Percentiles rank a stretch among this genome's conserved stretches.
Conservation (phyloP, 2,113 vertebrate species). For the Alosa alosa region DNA sequence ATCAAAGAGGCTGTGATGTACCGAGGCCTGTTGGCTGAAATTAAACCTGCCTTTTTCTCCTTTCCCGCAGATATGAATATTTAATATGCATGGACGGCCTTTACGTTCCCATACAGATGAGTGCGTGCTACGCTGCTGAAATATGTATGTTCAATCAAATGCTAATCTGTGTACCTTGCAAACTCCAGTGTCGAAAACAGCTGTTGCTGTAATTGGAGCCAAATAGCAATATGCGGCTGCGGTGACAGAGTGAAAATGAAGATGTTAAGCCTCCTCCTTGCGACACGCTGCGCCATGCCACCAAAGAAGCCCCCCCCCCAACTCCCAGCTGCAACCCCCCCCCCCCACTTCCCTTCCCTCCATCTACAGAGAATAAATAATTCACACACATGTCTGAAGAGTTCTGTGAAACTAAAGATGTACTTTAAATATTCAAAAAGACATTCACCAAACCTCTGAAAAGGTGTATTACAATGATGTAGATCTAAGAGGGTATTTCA, state of each 20-base stretch:
- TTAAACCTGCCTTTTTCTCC: background rate
- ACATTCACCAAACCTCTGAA: background rate
- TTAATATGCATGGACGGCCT: background rate
- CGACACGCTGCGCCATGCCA: background rate
- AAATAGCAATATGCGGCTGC: background rate
- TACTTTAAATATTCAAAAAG: constrained; percentile 24
- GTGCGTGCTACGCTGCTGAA: background rate
- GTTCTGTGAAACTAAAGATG: constrained; percentile 17
- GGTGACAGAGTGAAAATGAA: background rate
- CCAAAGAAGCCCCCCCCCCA: background rate
- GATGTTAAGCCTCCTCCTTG: background rate
- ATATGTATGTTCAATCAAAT: constrained; percentile 16
- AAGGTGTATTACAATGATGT: background rate
- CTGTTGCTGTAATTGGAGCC: constrained; percentile 20
- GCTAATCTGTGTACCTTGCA: constrained; percentile 22
- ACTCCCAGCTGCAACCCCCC: background rate
- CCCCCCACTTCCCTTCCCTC: background rate
- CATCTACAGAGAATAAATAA: background rate
- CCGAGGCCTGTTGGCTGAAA: background rate
- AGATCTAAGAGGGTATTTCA: background rate
- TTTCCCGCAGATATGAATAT: background rate
- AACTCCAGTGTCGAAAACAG: background rate
- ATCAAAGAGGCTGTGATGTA: background rate
- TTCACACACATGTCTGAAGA: background rate
- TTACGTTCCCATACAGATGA: background rate